These are phyloP conservation scores for Steinernema carpocapsae DNA, from an alignment of 2,888 invertebrate species.

Conservation along the genomic window DNA sequence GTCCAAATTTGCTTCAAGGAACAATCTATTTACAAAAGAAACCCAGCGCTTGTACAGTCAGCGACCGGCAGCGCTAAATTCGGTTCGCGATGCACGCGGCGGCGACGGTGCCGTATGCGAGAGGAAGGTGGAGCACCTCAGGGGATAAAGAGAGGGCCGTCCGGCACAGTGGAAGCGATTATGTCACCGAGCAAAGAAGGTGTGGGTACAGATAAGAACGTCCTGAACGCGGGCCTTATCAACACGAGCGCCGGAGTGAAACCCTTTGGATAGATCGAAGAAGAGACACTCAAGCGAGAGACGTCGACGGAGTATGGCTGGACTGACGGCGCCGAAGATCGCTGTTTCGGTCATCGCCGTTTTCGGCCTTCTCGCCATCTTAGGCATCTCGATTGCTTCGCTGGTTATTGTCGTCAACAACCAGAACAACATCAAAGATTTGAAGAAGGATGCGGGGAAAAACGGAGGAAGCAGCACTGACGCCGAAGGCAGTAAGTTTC, in stretches of 20 bases:
- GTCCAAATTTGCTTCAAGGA: too few species aligned
- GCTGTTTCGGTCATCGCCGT: conserved; percentile 9
- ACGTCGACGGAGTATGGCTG: conserved; percentile 6
- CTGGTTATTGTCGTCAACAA: conserved; percentile 13
- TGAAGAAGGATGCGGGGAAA: neutral
- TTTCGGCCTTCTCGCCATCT: conserved; percentile 24
- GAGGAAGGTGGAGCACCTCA: conserved; percentile 7
- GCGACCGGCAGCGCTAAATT: too few species aligned
- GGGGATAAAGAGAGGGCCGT: neutral
- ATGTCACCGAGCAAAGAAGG: neutral
- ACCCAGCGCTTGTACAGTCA: too few species aligned
- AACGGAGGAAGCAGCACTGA: too few species aligned
- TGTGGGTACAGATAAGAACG: conserved; percentile 31
- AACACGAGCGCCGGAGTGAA: conserved; percentile 1
- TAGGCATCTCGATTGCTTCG: conserved; percentile 27
- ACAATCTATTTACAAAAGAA: too few species aligned
- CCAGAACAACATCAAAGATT: conserved; percentile 10
- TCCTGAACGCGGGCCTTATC: conserved; percentile 28
- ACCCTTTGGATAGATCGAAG: neutral
- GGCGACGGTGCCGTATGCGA: neutral
- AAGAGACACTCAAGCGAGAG: conserved; percentile 33
- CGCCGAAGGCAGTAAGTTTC: too few species aligned
- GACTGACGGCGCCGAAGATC: conserved; percentile 17
- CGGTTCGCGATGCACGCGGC: neutral
- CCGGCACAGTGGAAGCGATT: too few species aligned